A percentile compares a stretch with the other conserved stretches of the same genome.
phyloP scores from a whole-genome alignment of 2,797 vertebrate species.

The Natrix natrix region DNA sequence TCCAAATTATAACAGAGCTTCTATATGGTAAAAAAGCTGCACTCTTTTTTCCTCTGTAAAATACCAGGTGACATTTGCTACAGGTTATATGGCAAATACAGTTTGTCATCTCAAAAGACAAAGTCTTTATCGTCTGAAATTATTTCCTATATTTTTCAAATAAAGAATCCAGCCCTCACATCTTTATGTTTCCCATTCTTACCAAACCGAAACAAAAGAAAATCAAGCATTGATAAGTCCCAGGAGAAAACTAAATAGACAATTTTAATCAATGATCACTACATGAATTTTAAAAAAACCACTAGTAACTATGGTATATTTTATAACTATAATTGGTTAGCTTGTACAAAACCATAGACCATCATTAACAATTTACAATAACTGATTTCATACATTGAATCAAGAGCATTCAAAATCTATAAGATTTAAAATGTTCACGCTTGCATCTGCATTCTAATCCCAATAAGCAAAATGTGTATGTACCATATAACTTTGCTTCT shows the following conservation, averaged over 20 bases:
- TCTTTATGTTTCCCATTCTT: not conserved
- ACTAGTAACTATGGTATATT: not conserved
- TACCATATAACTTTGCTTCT: conserved; percentile 93
- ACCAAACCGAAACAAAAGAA: not conserved
- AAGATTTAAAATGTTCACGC: not conserved
- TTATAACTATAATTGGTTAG: not conserved
- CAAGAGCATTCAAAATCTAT: not conserved
- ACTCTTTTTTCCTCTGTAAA: not conserved
- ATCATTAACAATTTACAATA: not conserved
- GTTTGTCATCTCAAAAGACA: not conserved
- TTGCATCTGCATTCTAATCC: not conserved
- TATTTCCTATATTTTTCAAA: not conserved
- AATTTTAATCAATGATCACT: not conserved
- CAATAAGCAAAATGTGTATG: conserved; percentile 36
- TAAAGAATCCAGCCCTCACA: not conserved
- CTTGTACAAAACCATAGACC: not conserved
- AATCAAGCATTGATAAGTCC: not conserved
- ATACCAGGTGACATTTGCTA: not conserved
- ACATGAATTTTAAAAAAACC: not conserved
- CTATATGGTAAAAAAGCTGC: not conserved
- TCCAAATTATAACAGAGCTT: not conserved
- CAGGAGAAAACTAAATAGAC: not conserved
- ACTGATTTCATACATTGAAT: not conserved
- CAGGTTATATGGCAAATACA: not conserved
- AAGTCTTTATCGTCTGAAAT: not conserved